These are phyloP conservation scores for Hypomecis punctinalis DNA, from an alignment of 2,888 invertebrate species.

Conservation along the genomic window DNA sequence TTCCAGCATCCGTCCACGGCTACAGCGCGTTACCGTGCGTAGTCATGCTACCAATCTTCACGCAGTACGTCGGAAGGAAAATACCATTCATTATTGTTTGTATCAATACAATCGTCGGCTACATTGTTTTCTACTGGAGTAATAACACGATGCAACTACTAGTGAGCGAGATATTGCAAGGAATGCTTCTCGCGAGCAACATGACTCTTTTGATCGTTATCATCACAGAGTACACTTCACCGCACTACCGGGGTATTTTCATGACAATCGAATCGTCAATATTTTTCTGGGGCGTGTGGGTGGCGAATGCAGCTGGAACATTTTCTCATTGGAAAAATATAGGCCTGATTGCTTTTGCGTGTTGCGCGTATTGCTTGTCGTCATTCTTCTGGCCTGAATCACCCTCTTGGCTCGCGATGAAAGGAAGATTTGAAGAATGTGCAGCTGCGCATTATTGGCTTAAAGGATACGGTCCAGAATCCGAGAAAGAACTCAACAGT, in stretches of 20 bases:
- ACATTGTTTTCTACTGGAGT: conserved; percentile 47
- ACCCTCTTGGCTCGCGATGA: conserved; percentile 51
- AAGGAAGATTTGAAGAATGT: conserved; percentile 56
- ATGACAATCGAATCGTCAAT: conserved; percentile 47
- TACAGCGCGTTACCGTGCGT: conserved; percentile 44
- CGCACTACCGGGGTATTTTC: conserved; percentile 48
- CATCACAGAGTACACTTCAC: conserved; percentile 50
- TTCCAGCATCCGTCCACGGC: conserved; percentile 36
- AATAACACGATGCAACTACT: conserved; percentile 43
- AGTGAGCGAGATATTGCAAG: conserved; percentile 49
- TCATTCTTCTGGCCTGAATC: conserved; percentile 45
- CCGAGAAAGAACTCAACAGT: conserved; percentile 54
- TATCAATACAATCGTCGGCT: conserved; percentile 37
- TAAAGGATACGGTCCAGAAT: conserved; percentile 52
- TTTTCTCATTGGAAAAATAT: conserved; percentile 47
- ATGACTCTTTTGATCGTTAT: conserved; percentile 38
- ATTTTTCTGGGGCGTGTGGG: conserved; percentile 48
- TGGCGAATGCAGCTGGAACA: conserved; percentile 51
- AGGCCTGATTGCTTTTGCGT: conserved; percentile 42
- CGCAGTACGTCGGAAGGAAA: conserved; percentile 39
- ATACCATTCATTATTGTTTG: conserved; percentile 39
- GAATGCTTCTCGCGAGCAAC: conserved; percentile 30
- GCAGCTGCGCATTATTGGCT: conserved; percentile 56
- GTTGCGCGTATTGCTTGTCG: conserved; percentile 37
- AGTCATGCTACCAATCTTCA: conserved; percentile 39